phyloP scores from a whole-genome alignment of 2,113 vertebrate species.

The Gadus chalcogrammus region DNA sequence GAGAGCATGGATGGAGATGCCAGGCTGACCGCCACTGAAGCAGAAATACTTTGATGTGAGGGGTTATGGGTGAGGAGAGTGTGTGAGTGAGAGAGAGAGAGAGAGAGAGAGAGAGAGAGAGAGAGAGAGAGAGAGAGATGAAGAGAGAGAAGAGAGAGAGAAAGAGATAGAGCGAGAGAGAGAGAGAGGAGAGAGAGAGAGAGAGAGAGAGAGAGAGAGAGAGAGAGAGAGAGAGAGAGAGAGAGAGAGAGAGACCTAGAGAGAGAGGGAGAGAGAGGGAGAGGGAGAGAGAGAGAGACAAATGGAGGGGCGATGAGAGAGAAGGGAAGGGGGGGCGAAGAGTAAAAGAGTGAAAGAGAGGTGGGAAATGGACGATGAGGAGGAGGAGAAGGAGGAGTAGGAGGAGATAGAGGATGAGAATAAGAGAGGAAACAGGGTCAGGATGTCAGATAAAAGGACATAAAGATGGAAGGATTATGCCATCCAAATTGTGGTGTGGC shows the following conservation, averaged over 20 bases:
- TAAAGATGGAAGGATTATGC: neutral
- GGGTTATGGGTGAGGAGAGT: neutral
- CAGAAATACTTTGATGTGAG: slow-evolving; percentile 42
- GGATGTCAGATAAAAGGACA: no score
- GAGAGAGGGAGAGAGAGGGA: no score
- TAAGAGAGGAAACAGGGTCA: slow-evolving; percentile 20
- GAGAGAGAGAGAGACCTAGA: no score
- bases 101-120: neutral
- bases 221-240: no score
- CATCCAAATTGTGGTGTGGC: neutral
- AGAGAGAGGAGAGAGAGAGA: neutral
- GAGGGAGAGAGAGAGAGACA: neutral
- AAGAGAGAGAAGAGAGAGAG: no score
- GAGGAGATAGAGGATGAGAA: slow-evolving; percentile 8
- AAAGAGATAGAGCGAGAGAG: neutral
- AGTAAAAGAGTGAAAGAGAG: neutral
- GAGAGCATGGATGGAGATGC: slow-evolving; percentile 40
- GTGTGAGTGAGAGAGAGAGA: neutral
- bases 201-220: no score
- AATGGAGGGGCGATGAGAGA: neutral
- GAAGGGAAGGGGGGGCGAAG: neutral
- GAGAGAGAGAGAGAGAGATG: no score
- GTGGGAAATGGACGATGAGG: neutral
- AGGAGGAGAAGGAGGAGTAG: no score
- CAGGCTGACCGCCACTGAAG: slow-evolving; percentile 47